phyloP scores from a whole-genome alignment of 2,888 invertebrate species.

The Andrena trimmerana region DNA sequence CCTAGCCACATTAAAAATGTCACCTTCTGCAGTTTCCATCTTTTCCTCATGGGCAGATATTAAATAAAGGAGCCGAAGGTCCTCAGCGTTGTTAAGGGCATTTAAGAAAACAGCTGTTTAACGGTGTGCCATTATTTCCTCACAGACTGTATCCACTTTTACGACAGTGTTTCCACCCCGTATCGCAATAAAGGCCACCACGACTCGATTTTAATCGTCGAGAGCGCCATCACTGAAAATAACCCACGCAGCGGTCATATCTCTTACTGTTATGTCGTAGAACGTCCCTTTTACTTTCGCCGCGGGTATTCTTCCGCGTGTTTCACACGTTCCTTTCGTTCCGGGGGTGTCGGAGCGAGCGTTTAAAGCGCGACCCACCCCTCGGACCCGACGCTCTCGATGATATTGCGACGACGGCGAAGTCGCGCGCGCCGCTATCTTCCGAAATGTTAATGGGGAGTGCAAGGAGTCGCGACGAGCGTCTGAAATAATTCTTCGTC shows the following conservation, averaged over 20 bases:
- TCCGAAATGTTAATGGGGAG: slow-evolving; percentile 51
- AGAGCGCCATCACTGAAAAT: background rate
- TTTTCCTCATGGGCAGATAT: too few species aligned
- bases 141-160: background rate
- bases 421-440: slow-evolving; percentile 14
- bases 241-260: slow-evolving; percentile 4
- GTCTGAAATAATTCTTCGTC: slow-evolving; percentile 45
- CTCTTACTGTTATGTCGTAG: slow-evolving; percentile 3
- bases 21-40: too few species aligned
- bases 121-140: too few species aligned
- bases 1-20: too few species aligned
- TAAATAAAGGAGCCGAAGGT: too few species aligned
- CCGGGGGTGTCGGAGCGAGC: slow-evolving; percentile 6
- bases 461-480: slow-evolving; percentile 19
- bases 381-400: slow-evolving; percentile 31
- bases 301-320: slow-evolving; percentile 21
- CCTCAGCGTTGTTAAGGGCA: too few species aligned
- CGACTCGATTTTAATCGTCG: background rate
- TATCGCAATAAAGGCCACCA: slow-evolving; percentile 4
- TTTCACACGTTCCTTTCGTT: slow-evolving; percentile 15
- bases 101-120: too few species aligned
- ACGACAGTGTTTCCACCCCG: background rate
- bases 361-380: slow-evolving; percentile 25
- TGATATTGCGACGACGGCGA: slow-evolving; percentile 29
- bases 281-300: slow-evolving; percentile 33